Percentiles rank a stretch among this genome's conserved stretches.
Evolutionary conservation across 2,888 invertebrate genomes (phyloP).

Genomic region (Xanthorhoe spadicearia): DNA sequence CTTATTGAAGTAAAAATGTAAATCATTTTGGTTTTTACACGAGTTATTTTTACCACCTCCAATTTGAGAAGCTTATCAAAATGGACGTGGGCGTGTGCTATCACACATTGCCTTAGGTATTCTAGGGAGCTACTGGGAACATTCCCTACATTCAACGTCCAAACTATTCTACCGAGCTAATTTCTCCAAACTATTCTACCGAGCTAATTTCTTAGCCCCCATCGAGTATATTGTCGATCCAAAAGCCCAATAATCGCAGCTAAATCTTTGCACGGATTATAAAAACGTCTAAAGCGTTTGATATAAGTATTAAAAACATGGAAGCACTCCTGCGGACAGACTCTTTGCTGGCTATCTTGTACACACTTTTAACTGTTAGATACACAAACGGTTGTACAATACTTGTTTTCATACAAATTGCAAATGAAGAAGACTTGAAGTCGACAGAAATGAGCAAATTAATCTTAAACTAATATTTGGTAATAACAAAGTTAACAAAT

Average conservation of each 20-base stretch:
- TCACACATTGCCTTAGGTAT: conserved; percentile 52
- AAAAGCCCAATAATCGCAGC: conserved; percentile 64
- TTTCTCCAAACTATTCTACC: conserved; percentile 41
- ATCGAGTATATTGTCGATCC: conserved; percentile 72
- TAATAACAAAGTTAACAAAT: conserved; percentile 50
- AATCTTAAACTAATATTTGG: conserved; percentile 47
- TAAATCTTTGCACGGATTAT: conserved; percentile 63
- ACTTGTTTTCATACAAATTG: conserved; percentile 33
- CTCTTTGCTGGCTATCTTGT: conserved; percentile 75
- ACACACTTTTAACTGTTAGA: conserved; percentile 27
- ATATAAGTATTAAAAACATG: conserved; percentile 80
- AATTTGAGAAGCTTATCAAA: conserved; percentile 48
- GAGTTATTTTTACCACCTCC: conserved; percentile 22
- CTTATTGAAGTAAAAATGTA: conserved; percentile 24
- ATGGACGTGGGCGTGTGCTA: conserved; percentile 58
- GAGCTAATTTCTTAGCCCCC: conserved; percentile 48
- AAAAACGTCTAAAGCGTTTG: conserved; percentile 77
- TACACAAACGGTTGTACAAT: conserved; percentile 23
- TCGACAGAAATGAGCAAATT: conserved; percentile 46
- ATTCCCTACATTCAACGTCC: conserved; percentile 42
- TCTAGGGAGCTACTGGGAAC: conserved; percentile 47
- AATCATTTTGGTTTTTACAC: conserved; percentile 26
- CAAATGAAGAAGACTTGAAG: conserved; percentile 17
- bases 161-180: conserved; percentile 42
- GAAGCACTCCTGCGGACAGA: conserved; percentile 84